These are phyloP conservation scores for Syndactyla subalaris DNA, from an alignment of 2,797 vertebrate genomes.

Conservation along the genomic window DNA sequence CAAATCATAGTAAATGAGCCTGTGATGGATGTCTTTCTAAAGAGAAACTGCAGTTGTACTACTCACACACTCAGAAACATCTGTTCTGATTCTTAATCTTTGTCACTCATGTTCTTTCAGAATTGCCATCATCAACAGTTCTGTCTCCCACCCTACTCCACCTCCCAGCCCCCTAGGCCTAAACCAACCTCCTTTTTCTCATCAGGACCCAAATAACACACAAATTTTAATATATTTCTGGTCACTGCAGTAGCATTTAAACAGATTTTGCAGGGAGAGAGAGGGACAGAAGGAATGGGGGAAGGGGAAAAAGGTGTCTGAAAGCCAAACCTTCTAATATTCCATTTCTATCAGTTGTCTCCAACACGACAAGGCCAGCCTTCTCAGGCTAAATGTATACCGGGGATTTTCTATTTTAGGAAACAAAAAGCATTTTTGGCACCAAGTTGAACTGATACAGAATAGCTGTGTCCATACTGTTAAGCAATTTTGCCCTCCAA, in stretches of 20 bases:
- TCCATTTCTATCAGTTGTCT: background rate
- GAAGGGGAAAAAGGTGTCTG: background rate
- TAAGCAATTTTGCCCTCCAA: background rate
- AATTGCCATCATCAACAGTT: background rate
- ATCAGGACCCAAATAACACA: background rate
- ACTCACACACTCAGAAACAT: background rate
- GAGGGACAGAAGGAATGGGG: background rate
- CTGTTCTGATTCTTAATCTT: background rate
- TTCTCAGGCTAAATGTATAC: background rate
- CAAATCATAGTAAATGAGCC: background rate
- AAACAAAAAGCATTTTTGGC: background rate
- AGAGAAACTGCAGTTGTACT: background rate
- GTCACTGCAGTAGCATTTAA: background rate
- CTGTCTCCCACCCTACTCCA: background rate
- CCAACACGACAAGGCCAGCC: background rate
- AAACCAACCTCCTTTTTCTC: background rate
- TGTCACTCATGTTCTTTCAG: background rate
- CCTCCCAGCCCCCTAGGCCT: background rate
- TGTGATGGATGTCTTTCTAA: background rate
- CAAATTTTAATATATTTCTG: background rate
- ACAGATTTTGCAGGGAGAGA: background rate
- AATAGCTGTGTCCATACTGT: background rate
- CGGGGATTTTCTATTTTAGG: background rate
- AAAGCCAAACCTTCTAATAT: background rate
- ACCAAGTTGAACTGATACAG: background rate